Evolutionary conservation across 2,888 invertebrate genomes (phyloP), one percentile per base, ranked within the genome.

Genomic region (Norana najaformis): DNA sequence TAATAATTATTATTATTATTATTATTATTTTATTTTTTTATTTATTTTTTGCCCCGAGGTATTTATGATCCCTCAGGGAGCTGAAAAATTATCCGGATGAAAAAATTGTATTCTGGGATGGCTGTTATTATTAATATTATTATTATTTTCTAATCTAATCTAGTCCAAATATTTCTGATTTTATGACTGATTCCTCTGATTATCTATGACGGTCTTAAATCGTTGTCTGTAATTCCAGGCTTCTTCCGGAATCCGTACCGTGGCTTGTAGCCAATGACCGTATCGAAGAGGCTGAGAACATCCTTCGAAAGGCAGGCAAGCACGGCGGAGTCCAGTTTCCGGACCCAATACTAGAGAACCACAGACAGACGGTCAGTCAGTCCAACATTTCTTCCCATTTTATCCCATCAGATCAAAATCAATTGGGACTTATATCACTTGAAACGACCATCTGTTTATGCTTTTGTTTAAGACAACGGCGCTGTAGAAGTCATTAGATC

Each of bases 181-280:
- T 69, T 69, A 8, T n/a, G 30, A n/a, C 69, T 69, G 69, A 69
- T 69, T 30, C n/a, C n/a, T 69, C n/a, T n/a, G 30, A n/a, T n/a
- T 69, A 69, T 69, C 30, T 69, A 11, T 1, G n/a, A 5, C 23
- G 5, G 30, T 0, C n/a, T 1, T n/a, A 16, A 30, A n/a, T 69
- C n/a, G 13, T 69, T 69, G 8, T 30, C 5, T n/a, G n/a, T 35
- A 37, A 35, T 83, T 69, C 35, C 69, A 92, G 92, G 89, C 38
- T 89, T 39, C 89, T 92, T 23, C 92, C 92, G 13, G 92, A 92
- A 88, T 91, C 91, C 20, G 85, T 91, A 18, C 90, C 91, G 18
- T 92, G 91, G 91, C 89, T 92, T 34, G 89, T 88, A 36, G 91
- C 92, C 16, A 92, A 92, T 53, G 89, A 89, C 53, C 89, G 91